A percentile compares a stretch with the other conserved stretches of the same genome.
Conservation (phyloP, 2,113 vertebrate genomes). For the Tympanuchus pallidicinctus region DNA sequence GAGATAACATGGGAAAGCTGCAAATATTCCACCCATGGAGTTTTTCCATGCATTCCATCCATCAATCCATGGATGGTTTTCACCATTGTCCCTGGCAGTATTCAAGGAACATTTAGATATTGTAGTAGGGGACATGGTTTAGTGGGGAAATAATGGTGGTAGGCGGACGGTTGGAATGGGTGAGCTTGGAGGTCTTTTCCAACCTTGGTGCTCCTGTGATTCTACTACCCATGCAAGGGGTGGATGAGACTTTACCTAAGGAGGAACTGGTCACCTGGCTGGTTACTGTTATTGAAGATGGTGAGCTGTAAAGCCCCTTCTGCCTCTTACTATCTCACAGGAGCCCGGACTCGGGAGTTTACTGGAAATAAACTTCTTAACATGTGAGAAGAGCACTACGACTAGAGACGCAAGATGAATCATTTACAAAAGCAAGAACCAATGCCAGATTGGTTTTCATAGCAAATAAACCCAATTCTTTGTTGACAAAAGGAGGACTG, state of each 20-base stretch:
- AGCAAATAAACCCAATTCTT: constrained; percentile 63
- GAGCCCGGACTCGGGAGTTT: neutral
- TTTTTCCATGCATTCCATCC: too few species aligned
- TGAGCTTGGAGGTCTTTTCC: too few species aligned
- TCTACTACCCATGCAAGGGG: neutral
- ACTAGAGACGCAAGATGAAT: neutral
- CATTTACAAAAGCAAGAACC: neutral
- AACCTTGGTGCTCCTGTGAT: too few species aligned
- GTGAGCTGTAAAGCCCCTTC: neutral
- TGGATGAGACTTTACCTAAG: neutral
- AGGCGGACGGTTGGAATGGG: too few species aligned
- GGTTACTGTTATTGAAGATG: neutral
- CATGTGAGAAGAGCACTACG: neutral
- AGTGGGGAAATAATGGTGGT: too few species aligned
- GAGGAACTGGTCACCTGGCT: neutral
- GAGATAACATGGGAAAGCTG: neutral
- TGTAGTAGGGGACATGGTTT: too few species aligned
- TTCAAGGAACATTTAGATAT: too few species aligned
- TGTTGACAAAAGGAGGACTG: constrained; percentile 32
- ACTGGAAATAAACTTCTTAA: neutral
- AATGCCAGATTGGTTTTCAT: constrained; percentile 23
- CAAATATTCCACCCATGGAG: neutral
- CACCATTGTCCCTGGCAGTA: too few species aligned
- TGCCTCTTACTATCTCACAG: neutral
- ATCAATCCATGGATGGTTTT: too few species aligned